A percentile compares a stretch with the other conserved stretches of the same genome.
phyloP scores from a whole-genome alignment of 2,797 vertebrate species.

The Oreochromis mossambicus region DNA sequence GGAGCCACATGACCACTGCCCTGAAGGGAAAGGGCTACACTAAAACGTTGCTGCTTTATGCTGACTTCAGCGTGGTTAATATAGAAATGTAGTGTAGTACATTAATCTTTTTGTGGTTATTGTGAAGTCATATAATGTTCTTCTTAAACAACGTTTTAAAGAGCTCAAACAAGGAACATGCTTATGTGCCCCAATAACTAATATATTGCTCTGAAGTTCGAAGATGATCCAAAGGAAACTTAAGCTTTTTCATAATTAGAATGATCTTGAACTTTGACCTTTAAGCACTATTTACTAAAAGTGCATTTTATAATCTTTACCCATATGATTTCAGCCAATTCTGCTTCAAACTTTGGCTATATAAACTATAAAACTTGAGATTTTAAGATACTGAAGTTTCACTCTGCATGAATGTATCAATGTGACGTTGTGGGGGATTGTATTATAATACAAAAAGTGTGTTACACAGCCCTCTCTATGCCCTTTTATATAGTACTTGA shows the following conservation, averaged over 20 bases:
- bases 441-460: not conserved
- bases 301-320: not conserved
- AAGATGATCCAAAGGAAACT: not conserved
- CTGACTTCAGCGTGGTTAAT: not conserved
- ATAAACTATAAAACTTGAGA: not conserved
- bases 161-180: not conserved
- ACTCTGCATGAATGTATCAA: not conserved
- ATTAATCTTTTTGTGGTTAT: not conserved
- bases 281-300: not conserved
- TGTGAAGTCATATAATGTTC: not conserved
- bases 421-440: not conserved
- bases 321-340: not conserved
- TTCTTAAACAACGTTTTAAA: not conserved
- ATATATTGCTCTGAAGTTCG: not conserved
- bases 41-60: not conserved
- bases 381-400: not conserved
- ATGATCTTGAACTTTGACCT: not conserved
- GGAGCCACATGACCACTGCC: not conserved
- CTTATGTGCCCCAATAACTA: fast-evolving
- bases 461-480: not conserved
- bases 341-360: not conserved
- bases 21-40: not conserved
- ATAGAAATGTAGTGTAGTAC: not conserved
- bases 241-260: not conserved
- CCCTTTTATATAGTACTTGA: not conserved